Evolutionary conservation across 2,888 invertebrate species (phyloP), one percentile per base, ranked within the genome.

Genomic region (Rhaphigaster nebulosa): DNA sequence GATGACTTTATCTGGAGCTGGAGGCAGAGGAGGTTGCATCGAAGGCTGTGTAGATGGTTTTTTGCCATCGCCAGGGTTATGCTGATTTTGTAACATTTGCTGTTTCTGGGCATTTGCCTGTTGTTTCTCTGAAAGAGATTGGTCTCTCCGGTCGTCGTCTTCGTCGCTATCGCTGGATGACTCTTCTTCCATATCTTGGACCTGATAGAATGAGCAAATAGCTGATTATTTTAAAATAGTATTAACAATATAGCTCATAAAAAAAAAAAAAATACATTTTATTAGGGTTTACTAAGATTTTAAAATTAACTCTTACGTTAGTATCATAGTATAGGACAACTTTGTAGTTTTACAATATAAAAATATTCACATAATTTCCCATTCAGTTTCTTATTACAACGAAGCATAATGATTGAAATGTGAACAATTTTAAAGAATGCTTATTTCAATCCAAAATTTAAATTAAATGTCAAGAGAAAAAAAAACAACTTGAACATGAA

Each of bases 131-230:
- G 88, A 45, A 5, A 41, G 45, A 10, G 76, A 34, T 41, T 45
- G 70, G 10, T 23, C 41, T 20, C 56, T 41, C 29, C 70, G 76
- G 89, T 90, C 93, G 23, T 93, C 93, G 1, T 94, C 93, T 34
- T 94, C 94, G 90, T 96, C 96, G 91, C 97, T 97, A 41, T 95
- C 95, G 84, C 96, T 94, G 15, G 93, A 96, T 54, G 97, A 97
- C 91, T 97, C 98, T 93, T 98, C 97, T 93, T 98, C 98, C 98
- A 98, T 98, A 93, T 98, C 98, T 94, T 98, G 97, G 0, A 98
- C 96, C 93, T 96, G 94, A 29, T 38, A 1, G 56, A n/a, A 89
- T 34, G 34, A 88, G 88, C 52, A 87, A 70, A n/a, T 13, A n/a
- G 12, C 5, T 23, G 23, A 54, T 54, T 56, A 56, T n/a, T n/a